Conservation (phyloP, 1,140 invertebrate species). For the Cydia amplana region DNA sequence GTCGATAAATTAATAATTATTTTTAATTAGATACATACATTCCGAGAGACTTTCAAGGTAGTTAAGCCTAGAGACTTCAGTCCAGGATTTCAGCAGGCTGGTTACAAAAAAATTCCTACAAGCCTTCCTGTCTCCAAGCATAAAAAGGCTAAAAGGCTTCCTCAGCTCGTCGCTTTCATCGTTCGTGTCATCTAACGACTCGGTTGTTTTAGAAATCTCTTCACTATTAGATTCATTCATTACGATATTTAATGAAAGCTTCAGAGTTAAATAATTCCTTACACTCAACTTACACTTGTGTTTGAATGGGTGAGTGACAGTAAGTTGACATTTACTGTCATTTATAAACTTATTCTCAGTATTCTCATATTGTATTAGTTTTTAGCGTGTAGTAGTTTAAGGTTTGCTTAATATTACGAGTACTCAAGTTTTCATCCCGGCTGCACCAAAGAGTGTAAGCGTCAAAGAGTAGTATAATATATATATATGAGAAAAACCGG, state of each 20-base stretch:
- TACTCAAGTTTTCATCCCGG: too few relatives aligned
- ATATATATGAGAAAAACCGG: too few relatives aligned
- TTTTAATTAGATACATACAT: constrained; percentile 41
- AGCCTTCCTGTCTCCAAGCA: not conserved
- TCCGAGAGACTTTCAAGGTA: constrained; percentile 44
- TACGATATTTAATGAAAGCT: not conserved
- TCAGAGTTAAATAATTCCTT: not conserved
- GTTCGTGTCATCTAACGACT: not conserved
- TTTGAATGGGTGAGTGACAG: not conserved
- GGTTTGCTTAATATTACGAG: too few relatives aligned
- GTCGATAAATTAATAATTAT: not conserved
- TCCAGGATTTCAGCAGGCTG: constrained; percentile 49
- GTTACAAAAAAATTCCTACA: constrained; percentile 42
- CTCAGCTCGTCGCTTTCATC: not conserved
- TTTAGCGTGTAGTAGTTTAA: too few relatives aligned
- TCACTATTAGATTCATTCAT: not conserved
- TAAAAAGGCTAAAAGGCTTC: not conserved
- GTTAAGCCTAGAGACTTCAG: constrained; percentile 57
- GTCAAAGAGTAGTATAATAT: too few relatives aligned
- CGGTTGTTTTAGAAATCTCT: not conserved
- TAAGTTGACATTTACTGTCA: not conserved
- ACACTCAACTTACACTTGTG: not conserved
- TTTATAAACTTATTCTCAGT: not conserved
- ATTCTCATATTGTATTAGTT: too few relatives aligned
- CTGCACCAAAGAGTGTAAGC: too few relatives aligned